These are phyloP conservation scores for Macrocentrus cingulum DNA, from an alignment of 1,140 invertebrate genomes.

Conservation along the genomic window DNA sequence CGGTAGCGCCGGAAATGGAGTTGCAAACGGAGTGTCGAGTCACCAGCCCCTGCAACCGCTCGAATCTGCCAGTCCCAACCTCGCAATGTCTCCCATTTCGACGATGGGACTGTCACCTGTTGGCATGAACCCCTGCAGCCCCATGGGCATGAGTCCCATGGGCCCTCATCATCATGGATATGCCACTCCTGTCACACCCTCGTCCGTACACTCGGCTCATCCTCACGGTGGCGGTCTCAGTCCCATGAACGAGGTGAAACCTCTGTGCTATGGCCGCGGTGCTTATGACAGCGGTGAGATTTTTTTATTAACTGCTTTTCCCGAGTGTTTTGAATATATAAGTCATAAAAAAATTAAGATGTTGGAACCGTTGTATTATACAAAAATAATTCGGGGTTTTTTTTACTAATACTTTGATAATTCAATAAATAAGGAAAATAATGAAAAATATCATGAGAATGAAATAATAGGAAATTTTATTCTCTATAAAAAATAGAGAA, in stretches of 20 bases:
- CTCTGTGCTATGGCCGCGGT: constrained; percentile 50
- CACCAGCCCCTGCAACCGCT: constrained; percentile 47
- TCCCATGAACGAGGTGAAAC: constrained; percentile 52
- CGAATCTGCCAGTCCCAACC: constrained; percentile 48
- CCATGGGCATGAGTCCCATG: constrained; percentile 52
- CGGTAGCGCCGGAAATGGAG: constrained; percentile 24
- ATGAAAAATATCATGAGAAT: no score
- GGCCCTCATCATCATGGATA: constrained; percentile 51
- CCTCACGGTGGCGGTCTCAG: constrained; percentile 47
- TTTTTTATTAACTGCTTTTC: not conserved
- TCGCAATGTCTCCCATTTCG: constrained; percentile 48
- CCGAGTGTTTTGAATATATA: not conserved
- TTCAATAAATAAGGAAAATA: no score
- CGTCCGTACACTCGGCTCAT: constrained; percentile 47
- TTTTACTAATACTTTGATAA: no score
- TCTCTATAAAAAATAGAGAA: no score
- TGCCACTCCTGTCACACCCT: constrained; percentile 49
- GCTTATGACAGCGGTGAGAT: constrained; percentile 48
- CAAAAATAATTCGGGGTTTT: no score
- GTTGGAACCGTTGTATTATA: no score
- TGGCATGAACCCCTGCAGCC: constrained; percentile 48
- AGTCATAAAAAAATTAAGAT: not conserved
- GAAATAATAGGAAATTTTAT: no score
- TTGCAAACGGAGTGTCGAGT: constrained; percentile 29
- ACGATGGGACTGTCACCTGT: constrained; percentile 55